Evolutionary conservation across 2,888 invertebrate genomes (phyloP).

Genomic region (Drosophila putrida): DNA sequence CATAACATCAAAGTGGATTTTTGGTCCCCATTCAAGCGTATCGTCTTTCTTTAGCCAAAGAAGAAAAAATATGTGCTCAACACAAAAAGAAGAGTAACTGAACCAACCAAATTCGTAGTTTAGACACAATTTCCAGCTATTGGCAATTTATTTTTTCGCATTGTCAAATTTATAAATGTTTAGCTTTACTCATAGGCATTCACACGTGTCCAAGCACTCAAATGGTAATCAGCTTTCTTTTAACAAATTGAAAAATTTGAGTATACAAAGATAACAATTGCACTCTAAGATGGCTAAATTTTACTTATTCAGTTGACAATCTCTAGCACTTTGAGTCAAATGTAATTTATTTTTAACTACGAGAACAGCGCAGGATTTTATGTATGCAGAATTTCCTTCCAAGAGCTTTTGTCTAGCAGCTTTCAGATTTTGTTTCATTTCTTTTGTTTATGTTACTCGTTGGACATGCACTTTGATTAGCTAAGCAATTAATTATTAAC

Average conservation of each 20-base stretch:
- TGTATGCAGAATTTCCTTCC: background rate
- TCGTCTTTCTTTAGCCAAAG: constrained; percentile 31
- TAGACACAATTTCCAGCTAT: constrained; percentile 38
- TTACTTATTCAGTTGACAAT: background rate
- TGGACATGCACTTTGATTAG: constrained; percentile 18
- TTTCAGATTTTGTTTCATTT: background rate
- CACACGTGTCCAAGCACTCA: background rate
- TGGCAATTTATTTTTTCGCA: constrained; percentile 35
- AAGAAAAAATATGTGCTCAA: constrained; percentile 21
- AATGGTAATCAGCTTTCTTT: background rate
- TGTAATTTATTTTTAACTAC: background rate
- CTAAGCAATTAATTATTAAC: constrained; percentile 19
- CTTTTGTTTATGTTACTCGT: background rate
- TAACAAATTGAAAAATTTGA: background rate
- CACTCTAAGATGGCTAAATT: background rate
- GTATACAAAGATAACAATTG: background rate
- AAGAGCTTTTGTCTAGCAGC: background rate
- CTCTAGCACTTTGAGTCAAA: background rate
- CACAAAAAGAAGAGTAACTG: constrained; percentile 1
- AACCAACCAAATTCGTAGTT: constrained; percentile 39
- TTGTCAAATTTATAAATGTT: constrained; percentile 56
- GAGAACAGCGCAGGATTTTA: background rate
- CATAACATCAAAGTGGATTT: constrained; percentile 72
- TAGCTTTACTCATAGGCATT: background rate
- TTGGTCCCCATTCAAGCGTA: constrained; percentile 42